Evolutionary conservation across 2,888 invertebrate genomes (phyloP).

Genomic region (Omphaloscelis lunosa): DNA sequence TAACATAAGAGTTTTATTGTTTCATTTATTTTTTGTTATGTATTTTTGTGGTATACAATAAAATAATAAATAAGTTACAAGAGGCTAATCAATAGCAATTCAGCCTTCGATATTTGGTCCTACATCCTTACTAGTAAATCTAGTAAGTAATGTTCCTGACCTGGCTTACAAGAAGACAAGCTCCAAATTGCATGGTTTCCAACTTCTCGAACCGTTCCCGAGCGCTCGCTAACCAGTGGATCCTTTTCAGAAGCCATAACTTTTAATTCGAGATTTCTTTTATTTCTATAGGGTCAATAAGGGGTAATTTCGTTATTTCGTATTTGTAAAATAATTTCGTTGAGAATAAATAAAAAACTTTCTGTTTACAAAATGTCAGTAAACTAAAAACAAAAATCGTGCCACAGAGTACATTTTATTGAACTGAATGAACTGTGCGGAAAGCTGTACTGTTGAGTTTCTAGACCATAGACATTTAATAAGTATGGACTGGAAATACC

Average conservation of each 20-base stretch:
- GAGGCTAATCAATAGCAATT: background rate
- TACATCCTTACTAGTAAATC: background rate
- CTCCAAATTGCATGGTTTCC: constrained; percentile 99
- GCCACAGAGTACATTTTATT: no score
- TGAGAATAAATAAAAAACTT: background rate
- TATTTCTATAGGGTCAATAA: background rate
- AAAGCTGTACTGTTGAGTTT: no score
- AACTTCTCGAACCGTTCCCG: constrained; percentile 93
- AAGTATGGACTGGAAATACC: no score
- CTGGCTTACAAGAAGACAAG: constrained; percentile 99
- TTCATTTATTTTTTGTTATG: no score
- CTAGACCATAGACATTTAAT: no score
- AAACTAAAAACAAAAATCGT: background rate
- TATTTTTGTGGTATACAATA: no score
- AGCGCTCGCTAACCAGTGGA: constrained; percentile 86
- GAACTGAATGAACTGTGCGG: no score
- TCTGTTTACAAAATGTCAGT: constrained; percentile 17
- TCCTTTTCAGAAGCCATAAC: constrained; percentile 86
- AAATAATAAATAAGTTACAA: no score
- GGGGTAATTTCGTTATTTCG: background rate
- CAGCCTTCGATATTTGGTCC: background rate
- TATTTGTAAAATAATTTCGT: background rate
- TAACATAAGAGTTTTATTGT: no score
- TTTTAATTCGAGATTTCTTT: background rate
- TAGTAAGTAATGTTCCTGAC: constrained; percentile 82